Evolutionary conservation across 2,888 invertebrate species (phyloP), one percentile per base, ranked within the genome.

Genomic region (Stenotaenia linearis): DNA sequence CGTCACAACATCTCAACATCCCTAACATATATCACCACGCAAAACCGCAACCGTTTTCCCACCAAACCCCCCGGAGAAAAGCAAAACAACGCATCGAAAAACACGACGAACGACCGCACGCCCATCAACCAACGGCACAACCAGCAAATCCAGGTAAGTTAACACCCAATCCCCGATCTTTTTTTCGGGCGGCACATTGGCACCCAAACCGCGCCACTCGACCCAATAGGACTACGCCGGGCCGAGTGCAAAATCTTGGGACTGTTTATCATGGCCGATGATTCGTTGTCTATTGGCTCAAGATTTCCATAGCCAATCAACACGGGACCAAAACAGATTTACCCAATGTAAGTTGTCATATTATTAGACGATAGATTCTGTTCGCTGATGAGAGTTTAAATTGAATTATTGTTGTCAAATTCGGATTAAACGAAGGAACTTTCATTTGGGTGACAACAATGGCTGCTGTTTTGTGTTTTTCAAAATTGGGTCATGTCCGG

Each of bases 281-380:
- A 80, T 86, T 92, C 92, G 90, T 90, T 91, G 92, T 89, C 92
- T 92, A 92, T 92, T 92, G 91, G 92, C 91, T 91, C 91, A 91
- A 92, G 91, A 92, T 85, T 84, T 85, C 83, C 84, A 84, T 84
- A 85, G 84, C 93, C 94, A 93, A 94, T 93, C 93, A 92, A 91
- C 92, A 91, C 91, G 90, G 90, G 87, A 88, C 88, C 89, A 89
- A 89, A 89, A 81, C 82, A 81, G 82, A 83, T 83, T 84, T 90
- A 90, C 89, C 90, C 90, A 90, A 90, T 90, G 91, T 91, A 91
- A 91, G 91, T 91, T 88, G 89, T 89, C 90, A 90, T 90, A 90
- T 90, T 90, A 90, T 90, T 89, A 21, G 18, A 56, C 56, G 56
- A 56, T 56, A 56, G 56, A 89, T 89, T 81, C 82, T 82, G 82